Evolutionary conservation across 2,797 vertebrate species (phyloP).

Genomic region (Rhyacichthys aspro): DNA sequence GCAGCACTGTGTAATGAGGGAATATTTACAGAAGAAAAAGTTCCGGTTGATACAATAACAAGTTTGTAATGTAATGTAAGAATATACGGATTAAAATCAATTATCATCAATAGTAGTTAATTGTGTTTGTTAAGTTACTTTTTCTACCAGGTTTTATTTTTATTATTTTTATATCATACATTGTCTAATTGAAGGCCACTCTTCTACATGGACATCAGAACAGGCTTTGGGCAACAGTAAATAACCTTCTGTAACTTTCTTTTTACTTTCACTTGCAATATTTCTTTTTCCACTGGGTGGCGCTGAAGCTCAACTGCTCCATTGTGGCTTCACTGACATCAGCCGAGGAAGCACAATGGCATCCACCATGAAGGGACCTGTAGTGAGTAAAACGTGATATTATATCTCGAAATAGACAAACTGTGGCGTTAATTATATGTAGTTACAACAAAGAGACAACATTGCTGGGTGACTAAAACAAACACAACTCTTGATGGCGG

Average conservation of each 20-base stretch:
- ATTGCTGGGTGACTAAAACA: fast-evolving
- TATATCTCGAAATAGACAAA: fast-evolving
- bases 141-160: neutral
- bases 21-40: conserved; percentile 68
- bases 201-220: fast-evolving
- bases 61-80: conserved; percentile 12
- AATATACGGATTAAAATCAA: too few species aligned
- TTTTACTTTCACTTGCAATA: neutral
- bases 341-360: conserved; percentile 81
- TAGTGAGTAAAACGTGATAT: conserved; percentile 71
- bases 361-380: conserved; percentile 85
- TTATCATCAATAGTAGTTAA: too few species aligned
- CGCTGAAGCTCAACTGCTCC: conserved; percentile 12
- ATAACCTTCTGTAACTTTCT: neutral
- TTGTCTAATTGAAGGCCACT: neutral
- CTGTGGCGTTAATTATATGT: fast-evolving
- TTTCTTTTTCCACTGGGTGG: conserved; percentile 29
- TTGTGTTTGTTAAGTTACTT: too few species aligned
- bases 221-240: neutral
- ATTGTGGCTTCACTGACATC: neutral
- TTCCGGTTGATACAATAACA: conserved; percentile 64
- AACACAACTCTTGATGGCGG: fast-evolving
- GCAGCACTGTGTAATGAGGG: conserved; percentile 68
- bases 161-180: neutral
- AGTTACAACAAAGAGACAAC: fast-evolving